Evolutionary conservation across 2,888 invertebrate genomes (phyloP).

Genomic region (Dinocampus coccinellae): DNA sequence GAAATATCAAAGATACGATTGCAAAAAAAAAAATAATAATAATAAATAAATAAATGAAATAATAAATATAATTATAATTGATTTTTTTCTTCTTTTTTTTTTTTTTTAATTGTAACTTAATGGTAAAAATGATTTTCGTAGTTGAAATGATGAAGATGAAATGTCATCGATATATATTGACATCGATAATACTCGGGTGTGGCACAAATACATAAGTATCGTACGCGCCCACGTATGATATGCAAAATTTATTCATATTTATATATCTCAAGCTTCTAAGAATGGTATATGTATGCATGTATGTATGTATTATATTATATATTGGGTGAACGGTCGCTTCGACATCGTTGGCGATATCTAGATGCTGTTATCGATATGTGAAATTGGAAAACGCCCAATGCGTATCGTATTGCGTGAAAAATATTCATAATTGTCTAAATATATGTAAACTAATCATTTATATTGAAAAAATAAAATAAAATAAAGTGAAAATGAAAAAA

Average conservation of each 20-base stretch:
- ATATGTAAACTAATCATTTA: neutral
- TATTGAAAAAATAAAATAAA: too few species aligned
- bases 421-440: too few species aligned
- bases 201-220: slow-evolving; percentile 43
- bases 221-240: slow-evolving; percentile 38
- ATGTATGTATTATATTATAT: slow-evolving; percentile 29
- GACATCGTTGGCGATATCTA: slow-evolving; percentile 45
- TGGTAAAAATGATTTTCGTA: slow-evolving; percentile 21
- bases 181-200: slow-evolving; percentile 53
- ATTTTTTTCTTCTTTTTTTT: neutral
- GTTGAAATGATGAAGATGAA: slow-evolving; percentile 32
- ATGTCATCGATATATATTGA: slow-evolving; percentile 48
- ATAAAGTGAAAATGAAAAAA: too few species aligned
- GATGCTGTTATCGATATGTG: slow-evolving; percentile 49
- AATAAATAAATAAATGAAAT: too few species aligned
- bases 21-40: neutral
- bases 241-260: slow-evolving; percentile 33
- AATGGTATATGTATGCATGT: neutral
- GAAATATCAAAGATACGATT: neutral
- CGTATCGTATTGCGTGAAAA: too few species aligned
- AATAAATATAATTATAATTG: too few species aligned
- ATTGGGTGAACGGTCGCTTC: slow-evolving; percentile 38
- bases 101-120: neutral
- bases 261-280: slow-evolving; percentile 1
- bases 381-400: slow-evolving; percentile 45